Conservation (phyloP, 2,797 vertebrate genomes). For the Malurus splendens region DNA sequence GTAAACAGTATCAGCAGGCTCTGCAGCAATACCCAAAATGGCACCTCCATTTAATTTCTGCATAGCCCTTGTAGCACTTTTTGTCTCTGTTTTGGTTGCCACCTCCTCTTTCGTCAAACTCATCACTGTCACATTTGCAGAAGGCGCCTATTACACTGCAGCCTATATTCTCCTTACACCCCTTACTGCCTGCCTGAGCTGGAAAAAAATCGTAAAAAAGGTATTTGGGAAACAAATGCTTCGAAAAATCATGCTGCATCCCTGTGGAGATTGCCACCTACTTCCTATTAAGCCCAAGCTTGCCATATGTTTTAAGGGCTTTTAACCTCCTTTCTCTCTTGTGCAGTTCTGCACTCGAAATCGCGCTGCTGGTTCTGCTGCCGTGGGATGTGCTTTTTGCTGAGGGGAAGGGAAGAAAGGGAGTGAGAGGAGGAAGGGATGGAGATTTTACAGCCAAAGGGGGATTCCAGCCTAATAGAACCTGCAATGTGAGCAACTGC, state of each 20-base stretch:
- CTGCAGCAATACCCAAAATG: slow-evolving; percentile 14
- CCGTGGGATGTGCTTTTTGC: background rate
- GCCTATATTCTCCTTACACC: background rate
- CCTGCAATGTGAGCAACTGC: background rate
- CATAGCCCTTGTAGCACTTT: background rate
- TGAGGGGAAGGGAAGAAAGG: background rate
- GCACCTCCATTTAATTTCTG: slow-evolving; percentile 39
- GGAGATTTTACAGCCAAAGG: background rate
- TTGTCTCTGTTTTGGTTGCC: slow-evolving; percentile 29
- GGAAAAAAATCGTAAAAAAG: slow-evolving; percentile 19
- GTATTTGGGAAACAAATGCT: slow-evolving; percentile 37
- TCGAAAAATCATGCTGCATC: background rate
- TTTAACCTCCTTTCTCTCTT: slow-evolving; percentile 42
- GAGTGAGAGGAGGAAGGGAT: background rate
- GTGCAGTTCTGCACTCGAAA: background rate
- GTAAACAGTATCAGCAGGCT: slow-evolving; percentile 47
- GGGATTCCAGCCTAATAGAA: background rate
- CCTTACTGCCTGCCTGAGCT: background rate
- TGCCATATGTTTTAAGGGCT: slow-evolving; percentile 48
- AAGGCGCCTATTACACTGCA: background rate
- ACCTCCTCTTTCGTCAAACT: slow-evolving; percentile 13
- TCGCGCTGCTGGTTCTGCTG: background rate
- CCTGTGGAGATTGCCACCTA: slow-evolving; percentile 11
- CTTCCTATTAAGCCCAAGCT: slow-evolving; percentile 33
- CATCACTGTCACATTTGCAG: slow-evolving; percentile 1